phyloP scores from a whole-genome alignment of 2,113 vertebrate genomes.

The Percina caprodes region DNA sequence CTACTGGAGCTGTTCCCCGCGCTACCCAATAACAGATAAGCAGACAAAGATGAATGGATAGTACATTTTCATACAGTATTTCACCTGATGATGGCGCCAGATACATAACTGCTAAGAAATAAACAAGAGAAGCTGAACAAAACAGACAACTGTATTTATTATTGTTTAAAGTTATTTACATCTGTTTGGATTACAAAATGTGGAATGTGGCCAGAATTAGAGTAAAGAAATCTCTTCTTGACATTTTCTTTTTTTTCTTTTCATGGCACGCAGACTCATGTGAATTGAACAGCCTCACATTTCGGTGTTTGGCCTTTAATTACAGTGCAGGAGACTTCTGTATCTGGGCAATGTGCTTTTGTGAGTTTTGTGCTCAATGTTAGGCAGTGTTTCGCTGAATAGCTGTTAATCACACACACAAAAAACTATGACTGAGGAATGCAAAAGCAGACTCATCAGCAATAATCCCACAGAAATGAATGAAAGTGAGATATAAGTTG shows the following conservation, averaged over 20 bases:
- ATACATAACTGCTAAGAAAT: conserved; percentile 23
- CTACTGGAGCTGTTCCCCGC: too few relatives aligned
- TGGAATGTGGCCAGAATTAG: conserved; percentile 73
- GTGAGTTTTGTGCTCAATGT: conserved; percentile 75
- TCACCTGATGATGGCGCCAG: conserved; percentile 67
- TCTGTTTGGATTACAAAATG: conserved; percentile 72
- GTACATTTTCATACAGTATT: background rate
- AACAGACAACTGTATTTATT: conserved; percentile 73
- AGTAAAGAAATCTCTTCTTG: conserved; percentile 28
- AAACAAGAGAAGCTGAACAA: conserved; percentile 46
- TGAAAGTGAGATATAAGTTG: conserved; percentile 44
- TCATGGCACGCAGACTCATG: conserved; percentile 44
- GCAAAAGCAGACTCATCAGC: conserved; percentile 51
- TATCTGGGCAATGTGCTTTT: conserved; percentile 63
- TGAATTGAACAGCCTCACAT: conserved; percentile 13
- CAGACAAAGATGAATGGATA: too few relatives aligned
- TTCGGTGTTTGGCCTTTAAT: conserved; percentile 29
- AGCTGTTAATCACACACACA: conserved; percentile 20
- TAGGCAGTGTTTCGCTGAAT: conserved; percentile 76
- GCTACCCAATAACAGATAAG: too few relatives aligned
- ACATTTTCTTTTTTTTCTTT: conserved; percentile 14
- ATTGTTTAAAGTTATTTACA: conserved; percentile 76
- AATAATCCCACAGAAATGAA: conserved; percentile 45
- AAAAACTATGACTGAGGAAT: conserved; percentile 43
- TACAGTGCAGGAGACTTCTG: conserved; percentile 53